Evolutionary conservation across 2,797 vertebrate species (phyloP), one percentile per base, ranked within the genome.

Genomic region (Sebastes cheni): DNA sequence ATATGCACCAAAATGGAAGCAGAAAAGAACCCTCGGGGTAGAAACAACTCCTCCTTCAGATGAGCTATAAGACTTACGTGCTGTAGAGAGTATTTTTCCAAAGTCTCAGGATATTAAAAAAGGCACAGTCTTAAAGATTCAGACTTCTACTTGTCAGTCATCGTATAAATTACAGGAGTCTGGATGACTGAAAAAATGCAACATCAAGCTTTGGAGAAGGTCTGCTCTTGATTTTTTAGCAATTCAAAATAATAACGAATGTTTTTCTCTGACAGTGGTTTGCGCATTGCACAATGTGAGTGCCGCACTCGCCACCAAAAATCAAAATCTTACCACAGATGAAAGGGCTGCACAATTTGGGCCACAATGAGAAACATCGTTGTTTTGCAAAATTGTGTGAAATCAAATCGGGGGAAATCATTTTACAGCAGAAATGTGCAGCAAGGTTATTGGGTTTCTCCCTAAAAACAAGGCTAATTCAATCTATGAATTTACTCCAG

Each of bases 1-100:
- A 79, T 78, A 65, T 78, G 56, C 36, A 84, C 79, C 84, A 78
- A 79, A 78, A 80, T 58, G 75, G 54, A 90, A 87, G 74, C 74
- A 83, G 83, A 90, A 72, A 80, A 85, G 67, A 87, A 65, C 58
- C 83, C 58, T 67, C 30, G 80, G 18, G 79, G 77, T 5, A 85
- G 81, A 81, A 89, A 79, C 59, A 66, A 72, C 12, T 78, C 42
- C 46, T 79, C 34, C 78, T 42, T 72, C 30, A 78, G 61, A 85
- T 75, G 52, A 75, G 85, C 55, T 73, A 52, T 67, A 58, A 71
- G 56, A 78, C 18, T 60, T 56, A 59, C 6, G 4, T 54, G 14
- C 50, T 54, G 50, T 6, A 16, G 29, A 82, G 16, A 72, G 55
- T 54, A 27, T 75, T 90, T 80, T 80, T 90, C 91, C 85, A 89